Evolutionary conservation across 1,140 invertebrate genomes (phyloP), one percentile per base, ranked within the genome.

Genomic region (Drosophila sucinea): DNA sequence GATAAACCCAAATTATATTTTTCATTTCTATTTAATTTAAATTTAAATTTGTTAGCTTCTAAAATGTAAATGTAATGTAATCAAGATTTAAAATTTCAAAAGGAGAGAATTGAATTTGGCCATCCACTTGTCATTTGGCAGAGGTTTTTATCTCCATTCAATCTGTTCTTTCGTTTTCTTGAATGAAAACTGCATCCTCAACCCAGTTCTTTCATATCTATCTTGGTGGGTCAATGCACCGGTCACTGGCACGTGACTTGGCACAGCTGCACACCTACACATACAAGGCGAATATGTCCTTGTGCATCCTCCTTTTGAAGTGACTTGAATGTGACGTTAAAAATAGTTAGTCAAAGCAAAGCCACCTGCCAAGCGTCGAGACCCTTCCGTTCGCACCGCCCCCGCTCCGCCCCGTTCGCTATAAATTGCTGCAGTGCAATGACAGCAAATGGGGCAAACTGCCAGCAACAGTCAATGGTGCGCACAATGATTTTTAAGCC

Each of bases 231-330:
- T 87, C 83, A 87, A 77, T 87, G 83, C 76, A 83, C 83, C 66
- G 75, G 64, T 73, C 54, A 77, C 77, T 66, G 56, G 6, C 84
- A 87, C 83, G 82, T 86, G 83, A 86, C 82, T 82, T 70, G 60
- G 38, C 73, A 61, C 82, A 86, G 74, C 79, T 72, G 55, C 67
- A 33, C 25, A 66, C 38, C 58, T 65, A 38, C 23, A 67, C 29
- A 55, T 70, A 55, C 63, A 32, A 73, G 38, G 32, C 61, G 44
- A 64, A 66, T 82, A 62, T 82, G 83, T 87, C 83, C 84, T 87
- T 87, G 84, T 80, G 62, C 68, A 80, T 83, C 84, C 70, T 80
- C 35, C 35, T 38, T 38, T 89, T 87, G 79, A 77, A 86, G 83
- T 86, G 72, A 83, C 76, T 81, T 89, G 79, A 61, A 73, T 51